Conservation (phyloP, 2,888 invertebrate species). For the Agrochola lota region DNA sequence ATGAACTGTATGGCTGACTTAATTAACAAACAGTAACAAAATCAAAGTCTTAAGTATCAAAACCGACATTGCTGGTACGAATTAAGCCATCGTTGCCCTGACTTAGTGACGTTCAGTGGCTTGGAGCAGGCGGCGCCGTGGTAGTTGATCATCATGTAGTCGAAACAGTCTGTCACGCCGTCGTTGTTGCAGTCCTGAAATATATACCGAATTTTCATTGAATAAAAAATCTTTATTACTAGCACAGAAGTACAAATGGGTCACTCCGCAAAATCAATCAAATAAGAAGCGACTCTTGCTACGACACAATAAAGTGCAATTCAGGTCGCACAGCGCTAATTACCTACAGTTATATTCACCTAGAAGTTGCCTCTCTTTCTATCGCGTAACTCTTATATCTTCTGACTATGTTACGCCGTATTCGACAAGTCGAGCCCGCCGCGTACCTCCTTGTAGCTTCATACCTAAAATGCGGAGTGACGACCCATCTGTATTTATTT, state of each 20-base stretch:
- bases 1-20: neutral
- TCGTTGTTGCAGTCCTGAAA: conserved; percentile 92
- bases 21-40: neutral
- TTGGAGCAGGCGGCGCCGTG: conserved; percentile 90
- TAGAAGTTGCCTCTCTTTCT: too few relatives aligned
- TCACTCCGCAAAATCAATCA: too few relatives aligned
- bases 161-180: conserved; percentile 91
- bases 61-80: conserved; percentile 82
- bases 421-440: too few relatives aligned
- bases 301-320: too few relatives aligned
- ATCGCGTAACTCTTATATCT: too few relatives aligned
- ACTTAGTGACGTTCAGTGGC: conserved; percentile 73
- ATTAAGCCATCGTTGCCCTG: conserved; percentile 80
- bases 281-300: too few relatives aligned
- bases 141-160: conserved; percentile 92
- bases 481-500: too few relatives aligned
- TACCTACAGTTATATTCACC: too few relatives aligned
- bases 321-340: too few relatives aligned
- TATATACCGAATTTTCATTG: neutral
- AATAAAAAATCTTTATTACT: neutral
- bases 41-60: conserved; percentile 25
- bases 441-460: too few relatives aligned
- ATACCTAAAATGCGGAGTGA: too few relatives aligned
- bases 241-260: neutral
- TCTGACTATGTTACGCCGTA: too few relatives aligned